phyloP scores from a whole-genome alignment of 2,113 vertebrate genomes.

The Xyrauchen texanus region DNA sequence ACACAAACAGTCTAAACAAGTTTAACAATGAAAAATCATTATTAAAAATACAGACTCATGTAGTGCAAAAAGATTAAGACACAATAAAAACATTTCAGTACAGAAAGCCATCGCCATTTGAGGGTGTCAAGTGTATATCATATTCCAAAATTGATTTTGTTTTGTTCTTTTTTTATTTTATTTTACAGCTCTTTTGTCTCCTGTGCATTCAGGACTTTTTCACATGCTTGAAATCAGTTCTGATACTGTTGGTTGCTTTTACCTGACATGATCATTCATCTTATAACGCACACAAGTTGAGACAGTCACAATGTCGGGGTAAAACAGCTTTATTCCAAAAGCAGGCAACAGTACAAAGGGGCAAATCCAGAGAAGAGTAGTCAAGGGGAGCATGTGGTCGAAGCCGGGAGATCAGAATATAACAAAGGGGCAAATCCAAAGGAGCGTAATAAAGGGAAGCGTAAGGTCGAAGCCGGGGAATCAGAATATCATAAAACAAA shows the following conservation, averaged over 20 bases:
- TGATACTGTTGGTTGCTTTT: constrained; percentile 29
- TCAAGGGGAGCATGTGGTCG: too few relatives aligned
- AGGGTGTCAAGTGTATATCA: constrained; percentile 27
- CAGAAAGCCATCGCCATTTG: too few relatives aligned
- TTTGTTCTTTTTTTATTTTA: constrained; percentile 19
- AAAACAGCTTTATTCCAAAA: too few relatives aligned
- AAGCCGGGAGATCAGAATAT: too few relatives aligned
- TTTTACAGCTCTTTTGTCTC: constrained; percentile 22
- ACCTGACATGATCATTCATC: constrained; percentile 37
- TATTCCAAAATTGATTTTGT: constrained; percentile 30
- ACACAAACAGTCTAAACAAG: constrained; percentile 5
- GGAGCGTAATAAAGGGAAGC: too few relatives aligned
- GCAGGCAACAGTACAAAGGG: too few relatives aligned
- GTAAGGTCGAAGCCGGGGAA: too few relatives aligned
- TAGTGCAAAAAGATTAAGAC: not conserved
- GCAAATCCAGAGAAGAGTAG: too few relatives aligned
- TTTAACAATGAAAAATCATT: constrained; percentile 17
- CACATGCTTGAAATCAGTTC: constrained; percentile 28
- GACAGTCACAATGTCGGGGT: too few relatives aligned
- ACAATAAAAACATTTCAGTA: not conserved
- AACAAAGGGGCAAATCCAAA: too few relatives aligned
- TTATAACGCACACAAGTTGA: too few relatives aligned
- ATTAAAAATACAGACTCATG: not conserved
- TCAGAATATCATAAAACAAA: too few relatives aligned
- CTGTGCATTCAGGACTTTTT: constrained; percentile 21